Base-by-base conservation (phyloP, 2,797 vertebrate species). In the Scarus forsteni region DNA sequence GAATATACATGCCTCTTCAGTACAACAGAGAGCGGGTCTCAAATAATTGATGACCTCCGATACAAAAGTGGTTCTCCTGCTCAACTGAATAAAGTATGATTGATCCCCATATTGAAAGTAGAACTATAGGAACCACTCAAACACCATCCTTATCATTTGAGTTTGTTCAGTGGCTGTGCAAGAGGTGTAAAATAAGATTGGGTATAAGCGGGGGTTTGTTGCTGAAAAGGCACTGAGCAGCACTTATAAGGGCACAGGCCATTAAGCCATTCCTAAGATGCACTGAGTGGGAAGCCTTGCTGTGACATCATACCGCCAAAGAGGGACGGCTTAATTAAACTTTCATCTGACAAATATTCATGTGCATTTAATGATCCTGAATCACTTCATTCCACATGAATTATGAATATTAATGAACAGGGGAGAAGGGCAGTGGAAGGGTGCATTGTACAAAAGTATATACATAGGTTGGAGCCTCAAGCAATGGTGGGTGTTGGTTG, bases 311-410 rank as follows among this genome's bases (percentile, higher is more conserved):
- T 7, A 3, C 68, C 8, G 34, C 73, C 61, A 73, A 77, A 89
- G 91, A 89, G 73, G 58, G 77, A 85, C 76, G 71, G 83, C 72
- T 79, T 81, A 70, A 90, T 92, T 92, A 88, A 91, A 88, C 73
- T 90, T 92, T 90, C 74, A 91, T 92, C 75, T 13, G 50, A 85
- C 89, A 91, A 92, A 92, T 90, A 92, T 90, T 91, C 87, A 88
- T 90, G 80, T 77, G 75, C 60, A 63, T 92, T 92, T 93, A 92
- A 93, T 94, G 86, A 91, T 90, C 84, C 75, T 6, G 64, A 87
- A 91, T 90, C 77, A 85, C 86, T 90, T 91, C 52, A 89, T 92
- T 93, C 87, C 77, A 57, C 81, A 84, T 90, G 87, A 92, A 88
- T 92, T 91, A 92, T 91, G 81, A 89, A 93, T 91, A 89, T 89